Base-by-base conservation (phyloP, 2,113 vertebrate genomes). In the Psilopsiagon aymara region DNA sequence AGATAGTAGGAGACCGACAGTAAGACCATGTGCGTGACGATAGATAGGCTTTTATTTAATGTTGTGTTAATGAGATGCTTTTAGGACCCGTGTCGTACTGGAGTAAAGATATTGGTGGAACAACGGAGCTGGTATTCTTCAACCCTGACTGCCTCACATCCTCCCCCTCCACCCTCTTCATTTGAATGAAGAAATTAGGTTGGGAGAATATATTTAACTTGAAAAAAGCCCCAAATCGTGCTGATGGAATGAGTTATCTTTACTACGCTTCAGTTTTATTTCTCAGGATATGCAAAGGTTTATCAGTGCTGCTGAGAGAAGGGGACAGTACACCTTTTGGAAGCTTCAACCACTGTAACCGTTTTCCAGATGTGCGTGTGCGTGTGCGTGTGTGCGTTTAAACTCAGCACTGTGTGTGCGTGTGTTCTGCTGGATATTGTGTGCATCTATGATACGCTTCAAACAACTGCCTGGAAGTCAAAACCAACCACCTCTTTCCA, bases 261-360 rank as follows among this genome's bases (percentile, higher is more conserved):
- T 37, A 35, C 67, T 69, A 78, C 2, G 4, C 84, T 92, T 95
- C 8, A 35, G 35, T 93, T 94, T 95, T 86, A 82, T 86, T 77
- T 95, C 97, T 98, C 98, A 98, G 98, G 96, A 97, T 94, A 85
- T 52, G 90, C 94, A 89, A 88, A 88, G 37, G 74, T 93, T 95
- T 95, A 62, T 73, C 74, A 75, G 90, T 97, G 97, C 97, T 97
- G 94, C 97, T 97, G 88, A 86, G 85, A 95, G 95, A 77, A 95
- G 80, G 82, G 87, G 88, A 85, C 59, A 96, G 69, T 69, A 81
- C 93, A 93, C 96, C 97, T 95, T 96, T 96, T 80, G 84, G 79
- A 92, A 88, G 88, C 81, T 83, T 69, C 84, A 74, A 91, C 92
- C 94, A 95, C 96, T 91, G 77, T 90, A 88, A 91, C 74, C 81